These are phyloP conservation scores for Pinna nobilis DNA, from an alignment of 1,140 invertebrate genomes.

Conservation along the genomic window DNA sequence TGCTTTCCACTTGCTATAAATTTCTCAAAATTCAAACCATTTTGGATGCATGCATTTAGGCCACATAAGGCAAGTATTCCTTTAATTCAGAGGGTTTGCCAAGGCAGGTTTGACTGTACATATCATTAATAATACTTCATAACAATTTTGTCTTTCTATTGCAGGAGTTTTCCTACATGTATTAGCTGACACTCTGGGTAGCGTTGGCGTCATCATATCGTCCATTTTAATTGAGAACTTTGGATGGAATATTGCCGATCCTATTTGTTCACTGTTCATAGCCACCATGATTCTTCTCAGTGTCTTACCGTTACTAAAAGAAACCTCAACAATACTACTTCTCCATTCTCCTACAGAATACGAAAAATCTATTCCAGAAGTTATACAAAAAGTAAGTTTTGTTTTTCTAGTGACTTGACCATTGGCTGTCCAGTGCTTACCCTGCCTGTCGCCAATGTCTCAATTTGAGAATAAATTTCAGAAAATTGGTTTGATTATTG, in stretches of 20 bases:
- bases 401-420: constrained; percentile 64
- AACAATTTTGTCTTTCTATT: neutral
- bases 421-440: too few species aligned
- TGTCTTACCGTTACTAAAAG: constrained; percentile 78
- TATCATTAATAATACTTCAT: too few species aligned
- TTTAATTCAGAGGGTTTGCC: neutral
- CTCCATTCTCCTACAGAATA: constrained; percentile 68
- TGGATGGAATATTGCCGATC: constrained; percentile 80
- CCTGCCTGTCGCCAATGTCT: too few species aligned
- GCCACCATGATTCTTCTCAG: constrained; percentile 78
- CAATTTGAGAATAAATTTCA: too few species aligned
- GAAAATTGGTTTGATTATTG: too few species aligned
- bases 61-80: too few species aligned
- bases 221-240: constrained; percentile 80
- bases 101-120: neutral
- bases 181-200: constrained; percentile 80
- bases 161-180: constrained; percentile 81
- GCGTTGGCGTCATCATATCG: constrained; percentile 80
- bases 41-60: too few species aligned
- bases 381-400: constrained; percentile 67
- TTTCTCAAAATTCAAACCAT: too few species aligned
- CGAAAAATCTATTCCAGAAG: constrained; percentile 54
- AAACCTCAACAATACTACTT: constrained; percentile 76
- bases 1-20: too few species aligned
- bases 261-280: constrained; percentile 81